Evolutionary conservation across 2,888 invertebrate species (phyloP).

Genomic region (Drosophila multiciliata): DNA sequence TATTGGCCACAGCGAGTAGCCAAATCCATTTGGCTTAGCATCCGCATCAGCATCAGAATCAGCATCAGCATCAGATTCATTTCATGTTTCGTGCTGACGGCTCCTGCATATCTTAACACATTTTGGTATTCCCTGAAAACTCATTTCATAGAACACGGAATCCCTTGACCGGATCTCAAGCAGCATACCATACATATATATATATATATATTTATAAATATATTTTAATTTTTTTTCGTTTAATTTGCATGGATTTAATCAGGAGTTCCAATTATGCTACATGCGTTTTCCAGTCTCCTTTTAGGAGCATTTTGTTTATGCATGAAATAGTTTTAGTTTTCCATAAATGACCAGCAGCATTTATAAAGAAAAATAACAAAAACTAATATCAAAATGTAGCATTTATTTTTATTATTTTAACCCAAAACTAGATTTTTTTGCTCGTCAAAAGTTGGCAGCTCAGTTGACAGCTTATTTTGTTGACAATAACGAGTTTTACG

Average conservation of each 20-base stretch:
- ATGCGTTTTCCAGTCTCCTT: not conserved
- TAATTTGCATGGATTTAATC: not conserved
- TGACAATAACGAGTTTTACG: not conserved
- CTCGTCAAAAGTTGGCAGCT: conserved; percentile 1
- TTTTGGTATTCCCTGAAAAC: conserved; percentile 73
- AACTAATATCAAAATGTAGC: not conserved
- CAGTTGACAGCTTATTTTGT: conserved; percentile 1
- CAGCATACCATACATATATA: not conserved
- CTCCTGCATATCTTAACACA: conserved; percentile 83
- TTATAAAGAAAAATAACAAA: too few species aligned
- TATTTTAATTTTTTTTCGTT: not conserved
- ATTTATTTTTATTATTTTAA: not conserved
- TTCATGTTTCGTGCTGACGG: conserved; percentile 64
- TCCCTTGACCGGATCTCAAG: conserved; percentile 4
- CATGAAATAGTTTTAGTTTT: not conserved
- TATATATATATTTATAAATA: not conserved
- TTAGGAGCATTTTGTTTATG: not conserved
- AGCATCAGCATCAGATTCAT: conserved; percentile 25
- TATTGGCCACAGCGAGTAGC: conserved; percentile 65
- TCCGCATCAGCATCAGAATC: not conserved
- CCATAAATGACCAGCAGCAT: not conserved
- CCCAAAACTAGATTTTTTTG: too few species aligned
- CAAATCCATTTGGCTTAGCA: conserved; percentile 37
- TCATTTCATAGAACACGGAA: conserved; percentile 63
- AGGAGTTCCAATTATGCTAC: not conserved